These are phyloP conservation scores for Dryobota labecula DNA, from an alignment of 2,888 invertebrate genomes.

Conservation along the genomic window DNA sequence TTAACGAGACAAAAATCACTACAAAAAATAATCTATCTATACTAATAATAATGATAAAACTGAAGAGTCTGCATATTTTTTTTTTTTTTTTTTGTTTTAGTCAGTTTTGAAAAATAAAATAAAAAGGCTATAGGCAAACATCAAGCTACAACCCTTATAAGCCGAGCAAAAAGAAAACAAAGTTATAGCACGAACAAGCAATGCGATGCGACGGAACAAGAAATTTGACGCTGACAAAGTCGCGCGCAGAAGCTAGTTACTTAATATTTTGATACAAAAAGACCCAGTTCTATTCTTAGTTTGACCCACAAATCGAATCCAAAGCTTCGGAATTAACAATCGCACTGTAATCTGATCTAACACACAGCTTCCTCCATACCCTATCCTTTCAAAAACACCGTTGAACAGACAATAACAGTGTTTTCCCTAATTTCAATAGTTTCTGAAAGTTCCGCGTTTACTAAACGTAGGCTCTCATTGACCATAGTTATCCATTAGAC, in stretches of 20 bases:
- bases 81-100: too few species aligned
- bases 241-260: too few species aligned
- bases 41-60: too few species aligned
- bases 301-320: background rate
- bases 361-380: constrained; percentile 36
- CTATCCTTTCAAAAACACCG: constrained; percentile 38
- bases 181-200: too few species aligned
- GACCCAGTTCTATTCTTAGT: background rate
- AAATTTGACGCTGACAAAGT: too few species aligned
- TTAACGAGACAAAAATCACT: background rate
- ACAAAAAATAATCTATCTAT: background rate
- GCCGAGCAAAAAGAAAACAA: too few species aligned
- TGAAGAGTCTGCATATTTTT: too few species aligned
- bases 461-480: constrained; percentile 62
- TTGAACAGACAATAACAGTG: constrained; percentile 49
- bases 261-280: background rate
- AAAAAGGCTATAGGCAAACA: too few species aligned
- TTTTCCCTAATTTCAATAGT: constrained; percentile 37
- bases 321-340: background rate
- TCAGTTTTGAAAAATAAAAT: too few species aligned
- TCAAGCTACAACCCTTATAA: too few species aligned
- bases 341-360: constrained; percentile 3
- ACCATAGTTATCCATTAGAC: constrained; percentile 63
- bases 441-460: constrained; percentile 63
- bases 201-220: too few species aligned